A percentile compares a stretch with the other conserved stretches of the same genome.
These are phyloP conservation scores for Pyrocephalus nanus DNA, from an alignment of 2,797 vertebrate species.

Conservation along the genomic window DNA sequence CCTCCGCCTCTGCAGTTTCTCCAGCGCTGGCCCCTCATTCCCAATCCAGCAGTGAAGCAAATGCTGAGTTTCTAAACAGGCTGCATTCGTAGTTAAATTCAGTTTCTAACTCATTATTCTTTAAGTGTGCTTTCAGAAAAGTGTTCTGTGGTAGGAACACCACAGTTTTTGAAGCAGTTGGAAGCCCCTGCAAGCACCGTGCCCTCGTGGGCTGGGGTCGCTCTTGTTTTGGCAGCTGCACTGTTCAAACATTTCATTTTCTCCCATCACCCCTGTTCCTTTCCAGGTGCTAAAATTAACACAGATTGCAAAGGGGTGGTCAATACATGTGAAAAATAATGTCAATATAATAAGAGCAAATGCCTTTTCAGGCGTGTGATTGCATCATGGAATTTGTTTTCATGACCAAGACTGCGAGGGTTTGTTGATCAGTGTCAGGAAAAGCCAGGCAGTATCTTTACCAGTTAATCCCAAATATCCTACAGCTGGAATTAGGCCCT, in stretches of 20 bases:
- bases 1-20: background rate
- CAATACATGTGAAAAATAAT: background rate
- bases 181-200: background rate
- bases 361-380: background rate
- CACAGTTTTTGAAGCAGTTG: background rate
- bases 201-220: no score
- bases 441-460: background rate
- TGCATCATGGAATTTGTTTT: background rate
- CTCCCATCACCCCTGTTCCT: background rate
- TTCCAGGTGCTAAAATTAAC: background rate
- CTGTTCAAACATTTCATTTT: background rate
- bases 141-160: background rate
- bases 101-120: background rate
- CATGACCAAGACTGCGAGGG: background rate
- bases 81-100: background rate
- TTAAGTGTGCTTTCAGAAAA: background rate
- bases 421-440: background rate
- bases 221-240: background rate
- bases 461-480: background rate
- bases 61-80: rapidly evolving
- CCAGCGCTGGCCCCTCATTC: rapidly evolving
- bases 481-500: background rate
- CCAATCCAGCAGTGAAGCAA: background rate
- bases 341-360: background rate
- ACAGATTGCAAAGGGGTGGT: background rate